Base-by-base conservation (phyloP, 1,140 invertebrate species). In the Scaptodrosophila lebanonensis region DNA sequence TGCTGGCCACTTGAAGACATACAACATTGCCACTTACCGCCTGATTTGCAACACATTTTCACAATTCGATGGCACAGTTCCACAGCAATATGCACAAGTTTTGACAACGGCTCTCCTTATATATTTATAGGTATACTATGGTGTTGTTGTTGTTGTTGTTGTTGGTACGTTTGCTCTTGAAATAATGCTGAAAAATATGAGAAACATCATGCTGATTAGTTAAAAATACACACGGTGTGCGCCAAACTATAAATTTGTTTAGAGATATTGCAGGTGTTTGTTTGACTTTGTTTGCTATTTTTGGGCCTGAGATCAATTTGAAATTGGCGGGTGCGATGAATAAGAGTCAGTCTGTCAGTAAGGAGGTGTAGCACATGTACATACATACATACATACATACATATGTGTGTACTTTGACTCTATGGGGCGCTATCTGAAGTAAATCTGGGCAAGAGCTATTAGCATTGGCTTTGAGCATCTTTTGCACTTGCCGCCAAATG, bases 31-130 rank as follows among this genome's bases (percentile, higher is more conserved):
- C 70, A 75, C 71, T 62, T 59, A 54, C 67, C 60, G 44, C 61
- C 68, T 30, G 73, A 64, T 79, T 77, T 71, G 73, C 73, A 79
- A 68, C 75, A 79, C 73, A 77, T 77, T 77, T 77, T 77, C 68
- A 58, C 66, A 66, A 52, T 48, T 75, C 48, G 51, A 52, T 56
- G 62, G 50, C 58, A 44, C 44, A 47, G 52, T 56, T 72, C 65
- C 67, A 64, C 64, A 53, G 68, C 79, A 77, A 79, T 79, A 61
- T 73, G 58, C 71, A 72, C 64, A 45, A 64, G 57, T 72, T 67
- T 39, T 30, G n/a, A 18, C 17, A 20, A 25, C 3, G 22, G 3
- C 3, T 12, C 12, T 18, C 7, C 11, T 6, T 40, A 18, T 12
- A 6, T 17, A 38, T 9, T 3, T 40, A 9, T 40, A n/a, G 17